phyloP scores from a whole-genome alignment of 2,888 invertebrate species.

The Noctua pronuba region DNA sequence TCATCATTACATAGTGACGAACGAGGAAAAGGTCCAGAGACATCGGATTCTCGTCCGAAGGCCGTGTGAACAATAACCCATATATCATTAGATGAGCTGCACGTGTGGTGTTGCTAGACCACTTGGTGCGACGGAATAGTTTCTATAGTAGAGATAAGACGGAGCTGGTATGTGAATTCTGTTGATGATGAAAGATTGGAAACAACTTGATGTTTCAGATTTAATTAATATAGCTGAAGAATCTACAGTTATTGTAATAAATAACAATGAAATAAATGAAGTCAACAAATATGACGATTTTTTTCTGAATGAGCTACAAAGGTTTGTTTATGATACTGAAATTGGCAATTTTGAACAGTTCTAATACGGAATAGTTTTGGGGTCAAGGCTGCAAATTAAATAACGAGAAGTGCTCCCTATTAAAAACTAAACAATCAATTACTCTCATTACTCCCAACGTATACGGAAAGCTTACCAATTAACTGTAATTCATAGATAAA shows the following conservation, averaged over 20 bases:
- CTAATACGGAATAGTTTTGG: neutral
- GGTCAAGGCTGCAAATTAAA: constrained; percentile 13
- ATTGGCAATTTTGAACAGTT: neutral
- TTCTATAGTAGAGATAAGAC: neutral
- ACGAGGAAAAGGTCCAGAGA: constrained; percentile 56
- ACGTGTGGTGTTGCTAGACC: constrained; percentile 51
- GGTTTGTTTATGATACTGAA: neutral
- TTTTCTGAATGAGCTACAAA: neutral
- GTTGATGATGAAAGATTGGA: neutral
- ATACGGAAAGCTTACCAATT: constrained; percentile 43
- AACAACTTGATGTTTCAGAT: neutral
- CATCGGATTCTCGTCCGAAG: constrained; percentile 53
- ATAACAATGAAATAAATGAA: neutral
- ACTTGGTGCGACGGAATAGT: constrained; percentile 12
- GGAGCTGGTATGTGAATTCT: neutral
- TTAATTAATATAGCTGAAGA: neutral
- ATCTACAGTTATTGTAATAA: rapidly evolving
- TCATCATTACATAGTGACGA: constrained; percentile 38
- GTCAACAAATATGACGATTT: neutral
- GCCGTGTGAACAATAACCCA: constrained; percentile 65
- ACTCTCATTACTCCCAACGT: constrained; percentile 29
- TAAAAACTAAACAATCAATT: constrained; percentile 34
- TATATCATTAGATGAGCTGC: constrained; percentile 53
- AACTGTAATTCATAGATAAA: constrained; percentile 42
- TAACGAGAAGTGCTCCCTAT: constrained; percentile 10